Percentiles rank a stretch among this genome's conserved stretches.
phyloP scores from a whole-genome alignment of 2,888 invertebrate genomes.

The Marasmarcha lunaedactyla region DNA sequence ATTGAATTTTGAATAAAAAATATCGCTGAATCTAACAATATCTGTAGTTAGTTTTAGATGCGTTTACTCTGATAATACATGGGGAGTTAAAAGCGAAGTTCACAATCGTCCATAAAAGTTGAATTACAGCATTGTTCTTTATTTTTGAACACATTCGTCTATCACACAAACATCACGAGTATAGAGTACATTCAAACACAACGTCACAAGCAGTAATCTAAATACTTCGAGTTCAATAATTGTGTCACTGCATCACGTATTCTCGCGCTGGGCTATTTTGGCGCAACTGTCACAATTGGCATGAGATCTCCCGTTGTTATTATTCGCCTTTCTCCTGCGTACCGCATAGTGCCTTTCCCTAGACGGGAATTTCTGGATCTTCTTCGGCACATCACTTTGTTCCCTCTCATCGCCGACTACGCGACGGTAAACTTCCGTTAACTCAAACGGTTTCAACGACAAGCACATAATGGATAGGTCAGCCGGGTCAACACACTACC shows the following conservation, averaged over 20 bases:
- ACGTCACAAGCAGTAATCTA: too few relatives aligned
- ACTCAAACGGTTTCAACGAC: conserved; percentile 51
- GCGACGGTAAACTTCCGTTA: conserved; percentile 47
- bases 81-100: too few relatives aligned
- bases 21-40: too few relatives aligned
- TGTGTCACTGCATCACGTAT: conserved; percentile 22
- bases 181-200: too few relatives aligned
- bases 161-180: too few relatives aligned
- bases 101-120: too few relatives aligned
- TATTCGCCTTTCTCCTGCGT: conserved; percentile 65
- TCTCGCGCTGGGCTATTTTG: conserved; percentile 42
- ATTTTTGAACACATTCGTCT: too few relatives aligned
- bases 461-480: conserved; percentile 36
- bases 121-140: too few relatives aligned
- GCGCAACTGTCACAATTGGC: conserved; percentile 52
- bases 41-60: too few relatives aligned
- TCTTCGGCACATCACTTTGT: conserved; percentile 23
- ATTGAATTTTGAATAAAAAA: too few relatives aligned
- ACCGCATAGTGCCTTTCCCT: conserved; percentile 77
- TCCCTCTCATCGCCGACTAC: conserved; percentile 35
- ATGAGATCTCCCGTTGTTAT: conserved; percentile 43
- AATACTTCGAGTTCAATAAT: too few relatives aligned
- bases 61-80: too few relatives aligned
- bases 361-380: conserved; percentile 74
- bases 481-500: conserved; percentile 9